Evolutionary conservation across 2,888 invertebrate genomes (phyloP).

Genomic region (Melieria crassipennis): DNA sequence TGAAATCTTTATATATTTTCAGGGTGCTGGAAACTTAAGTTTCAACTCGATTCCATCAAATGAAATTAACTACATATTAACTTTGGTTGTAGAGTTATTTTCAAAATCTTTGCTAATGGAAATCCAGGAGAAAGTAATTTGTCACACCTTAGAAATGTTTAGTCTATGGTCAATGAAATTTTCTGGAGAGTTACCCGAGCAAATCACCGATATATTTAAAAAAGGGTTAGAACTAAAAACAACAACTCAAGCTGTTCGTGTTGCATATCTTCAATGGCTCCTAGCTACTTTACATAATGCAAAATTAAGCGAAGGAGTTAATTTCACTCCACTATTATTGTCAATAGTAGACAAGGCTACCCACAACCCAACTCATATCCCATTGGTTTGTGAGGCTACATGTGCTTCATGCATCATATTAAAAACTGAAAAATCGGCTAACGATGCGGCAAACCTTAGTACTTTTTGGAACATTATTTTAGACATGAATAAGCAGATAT

Average conservation of each 20-base stretch:
- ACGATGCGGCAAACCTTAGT: conserved; percentile 62
- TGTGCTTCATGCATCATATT: conserved; percentile 76
- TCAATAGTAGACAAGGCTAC: conserved; percentile 80
- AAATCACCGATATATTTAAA: conserved; percentile 75
- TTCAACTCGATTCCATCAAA: conserved; percentile 73
- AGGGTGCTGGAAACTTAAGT: conserved; percentile 79
- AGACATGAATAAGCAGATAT: conserved; percentile 80
- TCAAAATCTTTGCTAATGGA: conserved; percentile 84
- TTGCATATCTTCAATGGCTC: conserved; percentile 82
- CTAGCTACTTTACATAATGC: conserved; percentile 72
- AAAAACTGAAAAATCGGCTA: conserved; percentile 69
- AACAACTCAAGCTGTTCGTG: conserved; percentile 79
- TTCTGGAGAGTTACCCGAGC: conserved; percentile 72
- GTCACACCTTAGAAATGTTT: conserved; percentile 83
- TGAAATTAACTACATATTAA: conserved; percentile 70
- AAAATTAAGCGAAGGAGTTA: conserved; percentile 63
- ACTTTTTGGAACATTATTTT: conserved; percentile 77
- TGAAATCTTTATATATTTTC: conserved; percentile 38
- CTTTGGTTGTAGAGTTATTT: conserved; percentile 74
- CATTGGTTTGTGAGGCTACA: conserved; percentile 77
- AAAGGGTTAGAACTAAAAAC: conserved; percentile 81
- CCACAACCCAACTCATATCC: conserved; percentile 77
- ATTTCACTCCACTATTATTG: conserved; percentile 72
- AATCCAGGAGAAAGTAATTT: conserved; percentile 91
- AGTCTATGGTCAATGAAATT: conserved; percentile 80